Base-by-base conservation (phyloP, 2,113 vertebrate genomes). In the Amphilophus citrinellus region DNA sequence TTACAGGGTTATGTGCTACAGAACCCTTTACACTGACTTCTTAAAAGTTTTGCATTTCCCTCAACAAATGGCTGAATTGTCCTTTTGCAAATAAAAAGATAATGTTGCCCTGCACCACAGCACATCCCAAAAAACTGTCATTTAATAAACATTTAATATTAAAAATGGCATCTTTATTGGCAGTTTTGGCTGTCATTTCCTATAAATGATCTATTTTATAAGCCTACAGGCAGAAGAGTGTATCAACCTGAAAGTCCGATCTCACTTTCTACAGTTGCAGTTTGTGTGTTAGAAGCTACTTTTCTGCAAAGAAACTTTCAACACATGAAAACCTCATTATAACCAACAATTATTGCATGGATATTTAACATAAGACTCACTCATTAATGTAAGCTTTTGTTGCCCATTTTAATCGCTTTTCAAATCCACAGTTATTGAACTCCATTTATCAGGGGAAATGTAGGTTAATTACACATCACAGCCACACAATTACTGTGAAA, bases 351-450 rank as follows among this genome's bases (percentile, higher is more conserved):
- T 13, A 35, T 10, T 53, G 15, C n/a, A 68, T 37, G 15, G 8
- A 39, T 30, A 73, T 78, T 81, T 17, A 56, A 24, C 50, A 20
- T 56, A 65, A 73, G 32, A 79, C 35, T 61, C 56, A 44, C 56
- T 77, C 50, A 76, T 80, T 18, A 82, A 65, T 60, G 15, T n/a
- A 84, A 77, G 14, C 44, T 82, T 10, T 32, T 27, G 66, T 30
- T 89, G 61, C 59, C 88, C 30, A 68, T 90, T 91, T 92, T 90
- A 88, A 87, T 89, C 85, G 59, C 78, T 83, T 88, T 84, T 79
- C 14, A 87, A 83, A 39, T 73, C 47, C 77, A 84, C 73, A 84
- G 9, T 79, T 4, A 58, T 58, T 75, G 15, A 24, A 22, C 66
- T 8, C 37, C 39, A 85, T 65, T 10, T 85, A 84, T 35, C 9